Percentiles rank a stretch among this genome's conserved stretches.
These are phyloP conservation scores for Gasterosteus nipponicus DNA, from an alignment of 2,113 vertebrate species.

Conservation along the genomic window DNA sequence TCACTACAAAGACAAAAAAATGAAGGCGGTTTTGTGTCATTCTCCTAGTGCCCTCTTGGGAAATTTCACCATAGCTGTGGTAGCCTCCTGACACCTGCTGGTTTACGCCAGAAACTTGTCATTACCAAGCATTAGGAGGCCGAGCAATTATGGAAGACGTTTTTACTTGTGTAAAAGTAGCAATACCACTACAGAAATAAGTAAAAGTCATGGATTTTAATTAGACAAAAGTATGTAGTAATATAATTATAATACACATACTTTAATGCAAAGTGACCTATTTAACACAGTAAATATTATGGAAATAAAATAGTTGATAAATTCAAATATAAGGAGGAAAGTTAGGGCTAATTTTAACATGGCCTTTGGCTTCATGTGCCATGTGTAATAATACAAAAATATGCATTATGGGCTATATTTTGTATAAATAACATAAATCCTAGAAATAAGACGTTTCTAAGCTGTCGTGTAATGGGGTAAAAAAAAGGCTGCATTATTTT, in stretches of 20 bases:
- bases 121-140: neutral
- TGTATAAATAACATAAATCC: neutral
- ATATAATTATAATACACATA: neutral
- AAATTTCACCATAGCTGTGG: neutral
- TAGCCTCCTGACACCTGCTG: constrained; percentile 37
- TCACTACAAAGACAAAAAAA: neutral
- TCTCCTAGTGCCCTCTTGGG: neutral
- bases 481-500: neutral
- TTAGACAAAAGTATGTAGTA: neutral
- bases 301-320: neutral
- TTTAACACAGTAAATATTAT: neutral
- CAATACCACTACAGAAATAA: neutral
- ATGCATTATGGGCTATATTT: neutral
- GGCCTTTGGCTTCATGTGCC: too few relatives aligned
- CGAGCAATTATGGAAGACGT: neutral
- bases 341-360: too few relatives aligned
- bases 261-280: neutral
- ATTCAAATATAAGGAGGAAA: neutral
- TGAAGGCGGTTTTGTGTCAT: neutral
- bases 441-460: neutral
- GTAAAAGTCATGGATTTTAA: neutral
- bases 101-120: neutral
- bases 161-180: neutral
- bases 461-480: neutral
- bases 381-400: too few relatives aligned